These are phyloP conservation scores for Lates japonicus DNA, from an alignment of 2,797 vertebrate species.

Conservation along the genomic window DNA sequence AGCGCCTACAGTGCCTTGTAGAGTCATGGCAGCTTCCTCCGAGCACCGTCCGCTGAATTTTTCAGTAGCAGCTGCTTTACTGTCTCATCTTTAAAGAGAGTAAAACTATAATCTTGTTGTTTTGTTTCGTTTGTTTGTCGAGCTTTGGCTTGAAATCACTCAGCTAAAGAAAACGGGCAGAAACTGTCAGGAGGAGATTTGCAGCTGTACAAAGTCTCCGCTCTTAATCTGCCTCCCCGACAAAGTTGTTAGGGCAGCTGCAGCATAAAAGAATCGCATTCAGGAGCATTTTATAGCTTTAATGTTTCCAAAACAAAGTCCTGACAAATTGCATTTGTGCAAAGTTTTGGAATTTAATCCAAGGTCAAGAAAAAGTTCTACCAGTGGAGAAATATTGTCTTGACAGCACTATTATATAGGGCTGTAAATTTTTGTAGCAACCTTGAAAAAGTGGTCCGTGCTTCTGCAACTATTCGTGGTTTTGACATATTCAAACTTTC, in stretches of 20 bases:
- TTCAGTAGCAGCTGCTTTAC: slow-evolving; percentile 22
- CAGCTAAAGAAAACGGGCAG: slow-evolving; percentile 2
- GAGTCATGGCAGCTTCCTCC: neutral
- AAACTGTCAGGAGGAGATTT: slow-evolving; percentile 36
- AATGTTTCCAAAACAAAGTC: slow-evolving; percentile 20
- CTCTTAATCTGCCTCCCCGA: slow-evolving; percentile 33
- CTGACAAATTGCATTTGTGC: neutral
- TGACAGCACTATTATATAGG: neutral
- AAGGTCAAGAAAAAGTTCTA: slow-evolving; percentile 11
- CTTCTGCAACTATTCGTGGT: slow-evolving; percentile 1
- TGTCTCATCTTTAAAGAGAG: slow-evolving; percentile 16
- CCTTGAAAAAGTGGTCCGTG: neutral
- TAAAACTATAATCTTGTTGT: neutral
- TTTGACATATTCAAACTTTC: neutral
- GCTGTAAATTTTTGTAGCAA: neutral
- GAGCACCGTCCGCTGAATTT: neutral
- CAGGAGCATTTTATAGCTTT: neutral
- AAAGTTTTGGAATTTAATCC: slow-evolving; percentile 22
- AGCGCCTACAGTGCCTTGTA: slow-evolving; percentile 10
- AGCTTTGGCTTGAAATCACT: slow-evolving; percentile 12
- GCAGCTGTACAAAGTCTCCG: neutral
- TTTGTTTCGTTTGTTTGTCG: slow-evolving; percentile 6
- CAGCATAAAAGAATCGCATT: slow-evolving; percentile 11
- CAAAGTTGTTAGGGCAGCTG: neutral
- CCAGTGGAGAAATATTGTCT: neutral